Percentiles rank a stretch among this genome's conserved stretches.
phyloP scores from a whole-genome alignment of 2,113 vertebrate species.

The Saccopteryx bilineata region DNA sequence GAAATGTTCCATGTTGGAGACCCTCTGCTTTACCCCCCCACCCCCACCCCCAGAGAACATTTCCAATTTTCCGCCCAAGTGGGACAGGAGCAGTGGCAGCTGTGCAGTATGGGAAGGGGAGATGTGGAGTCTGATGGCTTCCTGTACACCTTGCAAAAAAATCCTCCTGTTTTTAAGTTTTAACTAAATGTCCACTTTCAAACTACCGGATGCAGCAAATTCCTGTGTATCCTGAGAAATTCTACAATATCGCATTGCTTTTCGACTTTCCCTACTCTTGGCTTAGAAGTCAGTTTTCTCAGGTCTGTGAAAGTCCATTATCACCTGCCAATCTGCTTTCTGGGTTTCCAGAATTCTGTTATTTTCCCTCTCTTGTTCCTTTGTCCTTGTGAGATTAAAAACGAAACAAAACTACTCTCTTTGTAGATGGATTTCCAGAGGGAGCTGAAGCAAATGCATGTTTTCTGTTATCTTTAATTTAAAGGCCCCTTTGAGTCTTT shows the following conservation, averaged over 20 bases:
- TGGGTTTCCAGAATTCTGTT: background rate
- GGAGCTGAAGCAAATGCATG: background rate
- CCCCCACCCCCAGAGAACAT: background rate
- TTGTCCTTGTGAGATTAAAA: slow-evolving; percentile 9
- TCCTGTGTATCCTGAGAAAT: background rate
- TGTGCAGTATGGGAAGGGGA: background rate
- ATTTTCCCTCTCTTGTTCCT: background rate
- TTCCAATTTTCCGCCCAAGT: background rate
- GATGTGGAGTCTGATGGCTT: background rate
- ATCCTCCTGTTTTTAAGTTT: background rate
- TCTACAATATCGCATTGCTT: background rate
- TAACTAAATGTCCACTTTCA: background rate
- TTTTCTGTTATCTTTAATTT: slow-evolving; percentile 28
- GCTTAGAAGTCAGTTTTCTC: background rate
- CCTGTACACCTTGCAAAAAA: background rate
- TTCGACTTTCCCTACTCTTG: background rate
- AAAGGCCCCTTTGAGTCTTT: slow-evolving; percentile 6
- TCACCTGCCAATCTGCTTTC: background rate
- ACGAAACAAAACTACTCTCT: background rate
- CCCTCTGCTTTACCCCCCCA: background rate
- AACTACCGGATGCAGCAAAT: background rate
- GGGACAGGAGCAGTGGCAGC: background rate
- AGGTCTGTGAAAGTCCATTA: background rate
- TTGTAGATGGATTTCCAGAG: slow-evolving; percentile 31
- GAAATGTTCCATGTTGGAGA: background rate